Base-by-base conservation (phyloP, 1,140 invertebrate species). In the Leptopilina boulardi region DNA sequence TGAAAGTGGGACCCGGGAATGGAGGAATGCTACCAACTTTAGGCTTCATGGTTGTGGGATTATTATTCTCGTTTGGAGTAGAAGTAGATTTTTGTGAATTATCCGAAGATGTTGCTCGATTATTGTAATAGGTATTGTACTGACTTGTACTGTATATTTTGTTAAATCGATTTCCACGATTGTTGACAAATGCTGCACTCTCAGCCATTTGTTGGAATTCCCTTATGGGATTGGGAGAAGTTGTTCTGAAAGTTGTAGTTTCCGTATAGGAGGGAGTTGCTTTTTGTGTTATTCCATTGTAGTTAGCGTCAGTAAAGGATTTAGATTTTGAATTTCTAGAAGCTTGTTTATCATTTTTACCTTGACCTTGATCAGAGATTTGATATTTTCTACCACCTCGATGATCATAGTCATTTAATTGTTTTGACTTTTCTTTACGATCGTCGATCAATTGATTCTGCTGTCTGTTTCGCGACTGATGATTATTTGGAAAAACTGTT, bases 181-280 rank as follows among this genome's bases (percentile, higher is more conserved):
- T 93, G 30, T 93, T 93, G 0, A 94, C 93, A 83, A 95, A 95
- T 0, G 94, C 94, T 0, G 94, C 94, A 2, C 94, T 94, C 88
- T 96, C 96, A 2, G 95, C 94, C 0, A 94, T 92, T 2, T 94
- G 92, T 87, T 96, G 95, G 73, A 93, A 93, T 86, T 96, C 95
- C 79, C 91, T 92, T 11, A 88, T 59, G 19, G 90, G 85, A 74
- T 71, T 86, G 5, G 82, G 15, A 13, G 88, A 90, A 0, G 87
- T 87, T 0, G 87, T 90, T 73, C 89, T 80, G 72, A 91, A 90
- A 0, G 89, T 91, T 13, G 89, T 90, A 0, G 89, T 87, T 75
- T 91, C 90, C 3, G 87, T 90, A 30, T 91, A 91, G 0, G 82
- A 73, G 0, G 89, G 86, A 1, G 88, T 90, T 4, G 80, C 82